A percentile compares a stretch with the other conserved stretches of the same genome.
Conservation (phyloP, 2,113 vertebrate genomes). For the Suricata suricatta region DNA sequence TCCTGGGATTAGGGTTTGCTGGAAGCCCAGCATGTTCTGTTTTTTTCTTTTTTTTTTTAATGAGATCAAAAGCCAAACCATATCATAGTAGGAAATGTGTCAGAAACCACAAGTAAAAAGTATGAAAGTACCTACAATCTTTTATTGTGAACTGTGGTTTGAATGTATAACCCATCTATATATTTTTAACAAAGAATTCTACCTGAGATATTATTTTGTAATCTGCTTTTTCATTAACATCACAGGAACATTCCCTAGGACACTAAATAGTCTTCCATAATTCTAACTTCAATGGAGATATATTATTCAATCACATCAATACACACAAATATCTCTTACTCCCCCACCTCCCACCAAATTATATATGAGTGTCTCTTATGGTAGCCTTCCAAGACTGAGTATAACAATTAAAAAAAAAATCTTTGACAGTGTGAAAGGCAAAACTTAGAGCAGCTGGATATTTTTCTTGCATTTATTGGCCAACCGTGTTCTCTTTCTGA, state of each 20-base stretch:
- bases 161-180: background rate
- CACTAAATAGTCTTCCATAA: background rate
- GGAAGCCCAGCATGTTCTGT: background rate
- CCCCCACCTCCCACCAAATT: background rate
- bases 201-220: background rate
- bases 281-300: background rate
- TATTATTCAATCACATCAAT: background rate
- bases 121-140: background rate
- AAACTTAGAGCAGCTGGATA: background rate
- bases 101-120: conserved; percentile 14
- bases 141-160: background rate
- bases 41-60: background rate
- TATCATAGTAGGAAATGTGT: background rate
- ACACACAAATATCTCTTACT: background rate
- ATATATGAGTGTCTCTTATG: background rate
- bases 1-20: background rate
- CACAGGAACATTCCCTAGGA: background rate
- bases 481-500: background rate
- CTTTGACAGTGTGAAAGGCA: background rate
- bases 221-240: background rate
- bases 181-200: background rate
- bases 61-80: background rate
- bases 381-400: background rate
- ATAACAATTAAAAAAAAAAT: background rate
- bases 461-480: background rate